These are phyloP conservation scores for Lithobates pipiens DNA, from an alignment of 2,797 vertebrate genomes.

Conservation along the genomic window DNA sequence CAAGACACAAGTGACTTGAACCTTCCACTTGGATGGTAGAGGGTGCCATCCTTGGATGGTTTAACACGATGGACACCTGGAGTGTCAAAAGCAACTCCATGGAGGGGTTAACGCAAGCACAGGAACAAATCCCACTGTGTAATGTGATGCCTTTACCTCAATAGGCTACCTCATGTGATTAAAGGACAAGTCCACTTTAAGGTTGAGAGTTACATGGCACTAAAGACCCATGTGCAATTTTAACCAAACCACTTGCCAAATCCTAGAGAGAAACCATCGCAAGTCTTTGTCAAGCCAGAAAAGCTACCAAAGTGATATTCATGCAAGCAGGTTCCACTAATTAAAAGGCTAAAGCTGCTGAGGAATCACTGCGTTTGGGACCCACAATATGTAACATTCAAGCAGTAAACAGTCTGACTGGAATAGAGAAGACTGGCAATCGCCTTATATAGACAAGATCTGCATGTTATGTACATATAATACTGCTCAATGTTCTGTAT, in stretches of 20 bases:
- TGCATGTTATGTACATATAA: background rate
- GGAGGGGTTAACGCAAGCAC: too few relatives aligned
- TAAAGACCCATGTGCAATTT: background rate
- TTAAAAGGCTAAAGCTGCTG: background rate
- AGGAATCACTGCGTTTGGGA: background rate
- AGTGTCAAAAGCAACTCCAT: too few relatives aligned
- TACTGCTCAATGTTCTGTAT: background rate
- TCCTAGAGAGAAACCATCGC: background rate
- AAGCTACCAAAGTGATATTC: conserved; percentile 8
- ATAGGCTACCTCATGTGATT: background rate
- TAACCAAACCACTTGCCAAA: background rate
- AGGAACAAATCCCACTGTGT: background rate
- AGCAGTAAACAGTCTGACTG: background rate
- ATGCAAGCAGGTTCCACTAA: too few relatives aligned
- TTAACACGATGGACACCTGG: too few relatives aligned
- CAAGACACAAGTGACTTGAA: too few relatives aligned
- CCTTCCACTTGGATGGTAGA: too few relatives aligned
- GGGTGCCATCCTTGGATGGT: too few relatives aligned
- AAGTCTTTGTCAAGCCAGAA: background rate
- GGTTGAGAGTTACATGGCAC: too few relatives aligned
- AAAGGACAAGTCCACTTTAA: background rate
- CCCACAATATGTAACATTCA: background rate
- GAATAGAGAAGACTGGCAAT: background rate
- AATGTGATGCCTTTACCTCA: background rate
- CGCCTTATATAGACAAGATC: background rate